Percentiles rank a stretch among this genome's conserved stretches.
These are phyloP conservation scores for Cheilosia impressa DNA, from an alignment of 2,888 invertebrate genomes.

Conservation along the genomic window DNA sequence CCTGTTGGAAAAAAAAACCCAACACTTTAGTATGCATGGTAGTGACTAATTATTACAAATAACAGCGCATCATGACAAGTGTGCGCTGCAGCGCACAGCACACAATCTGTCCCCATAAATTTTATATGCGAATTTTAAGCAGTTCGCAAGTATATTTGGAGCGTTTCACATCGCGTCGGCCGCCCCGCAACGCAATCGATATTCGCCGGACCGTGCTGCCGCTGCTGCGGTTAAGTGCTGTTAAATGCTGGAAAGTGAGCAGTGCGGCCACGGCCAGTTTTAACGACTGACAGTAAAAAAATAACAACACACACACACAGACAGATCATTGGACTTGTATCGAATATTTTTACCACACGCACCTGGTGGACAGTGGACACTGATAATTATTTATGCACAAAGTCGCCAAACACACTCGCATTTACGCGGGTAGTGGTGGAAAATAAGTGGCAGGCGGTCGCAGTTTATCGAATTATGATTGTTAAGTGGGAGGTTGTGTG, in stretches of 20 bases:
- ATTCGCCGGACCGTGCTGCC: conserved; percentile 37
- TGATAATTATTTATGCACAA: conserved; percentile 66
- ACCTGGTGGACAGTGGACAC: conserved; percentile 36
- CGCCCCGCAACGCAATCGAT: conserved; percentile 45
- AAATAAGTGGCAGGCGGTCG: not conserved
- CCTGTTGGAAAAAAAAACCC: not conserved
- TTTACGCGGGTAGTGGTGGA: not conserved
- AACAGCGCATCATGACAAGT: conserved; percentile 56
- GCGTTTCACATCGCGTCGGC: not conserved
- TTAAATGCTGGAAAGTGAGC: conserved; percentile 31
- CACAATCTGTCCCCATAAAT: conserved; percentile 56
- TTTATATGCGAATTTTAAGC: conserved; percentile 58
- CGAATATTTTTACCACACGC: conserved; percentile 56
- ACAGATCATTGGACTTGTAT: conserved; percentile 60
- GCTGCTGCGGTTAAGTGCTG: conserved; percentile 51
- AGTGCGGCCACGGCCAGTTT: not conserved
- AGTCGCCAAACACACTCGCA: conserved; percentile 2
- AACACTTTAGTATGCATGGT: conserved; percentile 65
- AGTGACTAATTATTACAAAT: conserved; percentile 69
- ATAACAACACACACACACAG: conserved; percentile 28
- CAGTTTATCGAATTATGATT: conserved; percentile 42
- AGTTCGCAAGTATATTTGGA: conserved; percentile 8
- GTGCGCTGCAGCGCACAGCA: conserved; percentile 10
- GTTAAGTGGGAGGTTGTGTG: not conserved
- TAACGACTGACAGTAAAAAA: not conserved